Conservation (phyloP, 2,888 invertebrate genomes). For the Temnothorax ravouxi region DNA sequence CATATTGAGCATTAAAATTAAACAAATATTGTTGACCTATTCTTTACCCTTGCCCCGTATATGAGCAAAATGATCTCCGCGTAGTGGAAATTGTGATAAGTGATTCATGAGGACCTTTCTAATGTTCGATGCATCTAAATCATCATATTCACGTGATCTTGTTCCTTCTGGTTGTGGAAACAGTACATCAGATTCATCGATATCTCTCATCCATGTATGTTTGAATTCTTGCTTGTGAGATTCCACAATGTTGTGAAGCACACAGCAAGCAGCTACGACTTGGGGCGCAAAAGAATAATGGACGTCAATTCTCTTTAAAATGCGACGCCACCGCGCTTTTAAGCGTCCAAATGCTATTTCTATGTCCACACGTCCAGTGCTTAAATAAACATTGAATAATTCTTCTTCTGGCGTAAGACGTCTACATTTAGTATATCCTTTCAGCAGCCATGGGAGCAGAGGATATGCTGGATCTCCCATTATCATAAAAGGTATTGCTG, state of each 20-base stretch:
- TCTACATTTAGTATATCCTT: background rate
- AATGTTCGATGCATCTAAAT: background rate
- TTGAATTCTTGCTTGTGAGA: background rate
- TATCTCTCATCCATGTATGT: background rate
- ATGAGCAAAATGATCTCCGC: background rate
- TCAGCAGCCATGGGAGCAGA: background rate
- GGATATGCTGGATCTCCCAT: conserved; percentile 2
- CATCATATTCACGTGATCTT: background rate
- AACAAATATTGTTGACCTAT: background rate
- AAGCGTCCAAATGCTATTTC: background rate
- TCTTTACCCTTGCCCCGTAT: background rate
- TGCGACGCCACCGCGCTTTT: background rate
- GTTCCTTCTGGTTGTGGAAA: background rate
- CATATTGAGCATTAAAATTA: background rate
- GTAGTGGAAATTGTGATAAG: background rate
- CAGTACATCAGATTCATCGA: background rate
- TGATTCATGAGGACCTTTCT: background rate
- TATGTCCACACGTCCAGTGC: background rate
- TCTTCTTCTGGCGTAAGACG: background rate
- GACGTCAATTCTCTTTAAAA: background rate
- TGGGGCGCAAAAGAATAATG: background rate
- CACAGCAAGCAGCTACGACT: background rate
- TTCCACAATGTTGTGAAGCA: background rate
- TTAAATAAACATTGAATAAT: conserved; percentile 4
- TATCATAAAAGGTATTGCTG: conserved; percentile 1